Evolutionary conservation across 2,797 vertebrate genomes (phyloP), one percentile per base, ranked within the genome.

Genomic region (Varecia variegata): DNA sequence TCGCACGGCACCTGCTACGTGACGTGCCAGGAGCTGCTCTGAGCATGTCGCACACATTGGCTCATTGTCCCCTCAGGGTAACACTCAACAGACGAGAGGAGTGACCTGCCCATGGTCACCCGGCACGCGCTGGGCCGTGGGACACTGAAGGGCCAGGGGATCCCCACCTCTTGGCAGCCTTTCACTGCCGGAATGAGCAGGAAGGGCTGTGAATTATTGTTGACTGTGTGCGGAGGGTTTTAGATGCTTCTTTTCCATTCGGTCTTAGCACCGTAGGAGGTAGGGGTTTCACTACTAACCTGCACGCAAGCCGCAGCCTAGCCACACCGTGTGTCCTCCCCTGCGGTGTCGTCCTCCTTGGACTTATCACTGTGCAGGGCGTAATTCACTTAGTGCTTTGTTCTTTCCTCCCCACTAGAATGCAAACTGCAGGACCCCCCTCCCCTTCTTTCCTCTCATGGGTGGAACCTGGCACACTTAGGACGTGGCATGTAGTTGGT

Each of bases 1-100:
- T 38, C 27, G 7, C 38, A n/a, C 2, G 32, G 30, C 5, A 11
- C 35, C 56, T 25, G 14, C n/a, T 25, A 3, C 0, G 1, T 23
- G 50, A 3, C 0, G 1, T 23, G 50, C 62, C 9, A 32, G 17
- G 45, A 14, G 25, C 27, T 20, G n/a, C 38, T 77, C 32, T 52
- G 17, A 47, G 67, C 80, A 18, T 4, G 2, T 40, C 5, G 2
- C 38, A 40, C 4, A 32, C 5, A 4, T 11, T 0, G 50, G 52
- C 12, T 87, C 38, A 3, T 47, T 45, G 38, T 5, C 40, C 30
- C 84, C 38, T 43, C 18, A 7, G 40, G 1, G 3, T 13, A 43
- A 40, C 14, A 18, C 14, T 68, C 30, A 25, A 32, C n/a, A 82
- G 45, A 27, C 9, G 40, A 80, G 15, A 32, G 14, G 18, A 38